phyloP scores from a whole-genome alignment of 2,113 vertebrate genomes.

The Clarias gariepinus region DNA sequence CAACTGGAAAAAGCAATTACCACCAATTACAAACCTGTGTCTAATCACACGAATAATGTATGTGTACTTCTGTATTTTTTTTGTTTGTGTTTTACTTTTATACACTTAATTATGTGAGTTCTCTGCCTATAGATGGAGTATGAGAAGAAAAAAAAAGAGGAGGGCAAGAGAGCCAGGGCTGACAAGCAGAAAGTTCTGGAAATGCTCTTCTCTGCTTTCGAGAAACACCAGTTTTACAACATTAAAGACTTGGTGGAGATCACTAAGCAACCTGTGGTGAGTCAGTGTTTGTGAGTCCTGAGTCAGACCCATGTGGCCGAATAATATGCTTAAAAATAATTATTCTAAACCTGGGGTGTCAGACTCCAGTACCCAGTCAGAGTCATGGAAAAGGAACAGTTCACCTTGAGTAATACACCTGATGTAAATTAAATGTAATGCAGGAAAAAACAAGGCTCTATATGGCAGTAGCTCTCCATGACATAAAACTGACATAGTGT shows the following conservation, averaged over 20 bases:
- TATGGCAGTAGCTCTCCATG: neutral
- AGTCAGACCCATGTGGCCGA: neutral
- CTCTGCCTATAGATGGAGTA: conserved; percentile 79
- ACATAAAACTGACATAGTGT: neutral
- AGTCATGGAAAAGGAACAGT: neutral
- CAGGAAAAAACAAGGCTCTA: neutral
- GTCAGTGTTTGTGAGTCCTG: conserved; percentile 52
- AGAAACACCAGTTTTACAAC: conserved; percentile 97
- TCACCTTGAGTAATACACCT: neutral
- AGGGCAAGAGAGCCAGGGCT: conserved; percentile 89
- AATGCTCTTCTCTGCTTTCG: conserved; percentile 97
- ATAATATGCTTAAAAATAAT: neutral
- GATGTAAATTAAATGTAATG: neutral
- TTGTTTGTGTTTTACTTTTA: conserved; percentile 11
- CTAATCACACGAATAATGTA: conserved; percentile 93
- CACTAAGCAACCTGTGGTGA: conserved; percentile 96
- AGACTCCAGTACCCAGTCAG: neutral
- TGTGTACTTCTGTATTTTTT: conserved; percentile 56
- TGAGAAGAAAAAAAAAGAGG: conserved; percentile 91
- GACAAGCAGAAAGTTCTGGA: conserved; percentile 94
- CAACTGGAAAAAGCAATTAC: conserved; percentile 91
- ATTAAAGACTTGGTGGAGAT: conserved; percentile 97
- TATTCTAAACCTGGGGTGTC: neutral
- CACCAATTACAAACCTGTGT: conserved; percentile 93
- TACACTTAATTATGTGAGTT: neutral